phyloP scores from a whole-genome alignment of 2,888 invertebrate species.

The Coenonympha arcania region DNA sequence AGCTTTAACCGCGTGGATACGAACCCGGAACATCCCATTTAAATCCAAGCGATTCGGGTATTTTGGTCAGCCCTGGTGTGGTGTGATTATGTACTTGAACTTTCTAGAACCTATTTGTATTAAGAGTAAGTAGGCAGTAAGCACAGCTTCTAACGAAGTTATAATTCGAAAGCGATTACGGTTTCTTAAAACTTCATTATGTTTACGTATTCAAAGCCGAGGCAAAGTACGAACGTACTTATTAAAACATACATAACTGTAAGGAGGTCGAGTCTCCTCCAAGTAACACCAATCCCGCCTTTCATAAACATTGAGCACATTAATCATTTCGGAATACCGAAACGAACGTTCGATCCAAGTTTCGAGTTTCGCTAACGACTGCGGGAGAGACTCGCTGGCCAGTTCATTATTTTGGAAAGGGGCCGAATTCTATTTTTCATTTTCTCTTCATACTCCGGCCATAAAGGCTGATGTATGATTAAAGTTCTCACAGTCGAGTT shows the following conservation, averaged over 20 bases:
- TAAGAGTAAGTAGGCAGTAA: too few relatives aligned
- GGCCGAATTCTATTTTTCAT: conserved; percentile 47
- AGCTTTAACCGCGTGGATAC: too few relatives aligned
- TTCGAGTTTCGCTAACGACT: conserved; percentile 55
- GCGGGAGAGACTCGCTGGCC: conserved; percentile 51
- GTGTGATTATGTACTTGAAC: too few relatives aligned
- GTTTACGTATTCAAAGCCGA: neutral
- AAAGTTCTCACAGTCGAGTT: conserved; percentile 43
- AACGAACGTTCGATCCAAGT: conserved; percentile 44
- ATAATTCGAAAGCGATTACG: neutral
- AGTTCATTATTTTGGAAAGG: conserved; percentile 67
- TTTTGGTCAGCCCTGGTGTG: too few relatives aligned
- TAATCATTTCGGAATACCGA: conserved; percentile 53
- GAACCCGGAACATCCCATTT: too few relatives aligned
- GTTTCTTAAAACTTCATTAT: neutral
- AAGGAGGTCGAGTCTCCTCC: conserved; percentile 12
- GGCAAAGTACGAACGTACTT: neutral
- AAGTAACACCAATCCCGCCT: conserved; percentile 34
- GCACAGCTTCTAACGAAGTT: neutral
- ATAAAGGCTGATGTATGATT: conserved; percentile 53
- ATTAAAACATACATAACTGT: neutral
- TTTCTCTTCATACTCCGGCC: conserved; percentile 40
- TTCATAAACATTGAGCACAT: conserved; percentile 39
- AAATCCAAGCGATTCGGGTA: too few relatives aligned
- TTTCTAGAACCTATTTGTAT: neutral